Evolutionary conservation across 1,140 invertebrate genomes (phyloP), one percentile per base, ranked within the genome.

Genomic region (Papilio polytes): DNA sequence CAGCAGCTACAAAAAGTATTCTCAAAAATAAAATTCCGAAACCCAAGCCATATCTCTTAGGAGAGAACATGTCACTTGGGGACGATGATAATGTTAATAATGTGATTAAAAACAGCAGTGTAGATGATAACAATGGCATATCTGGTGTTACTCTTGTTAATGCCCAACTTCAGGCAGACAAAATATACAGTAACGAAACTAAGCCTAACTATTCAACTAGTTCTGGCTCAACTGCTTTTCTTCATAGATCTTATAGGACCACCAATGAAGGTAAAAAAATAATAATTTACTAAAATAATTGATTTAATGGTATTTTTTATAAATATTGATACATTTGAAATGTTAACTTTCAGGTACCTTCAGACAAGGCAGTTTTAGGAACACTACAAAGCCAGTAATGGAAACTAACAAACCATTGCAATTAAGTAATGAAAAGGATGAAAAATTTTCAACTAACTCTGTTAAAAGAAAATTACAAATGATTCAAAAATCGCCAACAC

Each of bases 1-100:
- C 96, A 86, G 95, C 96, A 91, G 94, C 95, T 89, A 96, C 96
- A 85, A 96, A 96, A 84, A 96, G 97, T 83, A 97, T 97, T 92
- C 90, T 97, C 76, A 97, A 97, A 92, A 97, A 97, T 85, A 97
- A 97, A 92, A 96, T 96, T 51, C 93, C 96, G 12, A 97, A 97
- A 89, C 96, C 96, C 84, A 96, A 96, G 87, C 96, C 97, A 77
- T 97, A 97, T 92, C 95, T 96, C 87, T 92, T 97, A 81, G 96
- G 96, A 59, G 96, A 97, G 85, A 96, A 96, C 86, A 95, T 95
- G 83, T 94, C 90, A 84, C 91, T 95, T 88, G 94, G 95, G 85
- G 56, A 80, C 85, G 83, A 81, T 81, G 82, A 85, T 63, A 53
- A 81, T 80, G 78, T 79, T 72, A 74, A 63, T 48, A 87, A 83